Percentiles rank a stretch among this genome's conserved stretches.
Evolutionary conservation across 2,113 vertebrate species (phyloP).

Genomic region (Trochalopteron elliotii): DNA sequence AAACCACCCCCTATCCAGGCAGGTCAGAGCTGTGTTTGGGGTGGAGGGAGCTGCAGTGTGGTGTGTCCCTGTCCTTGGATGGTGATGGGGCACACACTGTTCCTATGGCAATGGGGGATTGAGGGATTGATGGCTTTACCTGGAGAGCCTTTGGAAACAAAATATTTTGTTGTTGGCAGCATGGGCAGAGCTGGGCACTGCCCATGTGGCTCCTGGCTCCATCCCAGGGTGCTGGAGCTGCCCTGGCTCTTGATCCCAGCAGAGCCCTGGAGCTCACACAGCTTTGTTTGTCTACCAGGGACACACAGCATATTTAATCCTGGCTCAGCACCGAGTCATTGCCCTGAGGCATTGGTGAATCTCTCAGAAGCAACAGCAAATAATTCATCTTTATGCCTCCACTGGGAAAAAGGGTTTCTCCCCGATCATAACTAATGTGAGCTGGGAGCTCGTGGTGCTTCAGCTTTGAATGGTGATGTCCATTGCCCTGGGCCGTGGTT

Average conservation of each 20-base stretch:
- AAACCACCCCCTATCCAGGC: neutral
- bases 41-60: fast-evolving
- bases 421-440: fast-evolving
- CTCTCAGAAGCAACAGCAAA: neutral
- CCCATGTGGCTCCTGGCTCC: fast-evolving
- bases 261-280: fast-evolving
- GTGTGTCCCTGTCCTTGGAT: neutral
- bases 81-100: neutral
- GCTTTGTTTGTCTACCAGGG: neutral
- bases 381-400: neutral
- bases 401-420: neutral
- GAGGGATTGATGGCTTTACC: neutral
- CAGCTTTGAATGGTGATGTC: neutral
- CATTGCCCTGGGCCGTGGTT: fast-evolving
- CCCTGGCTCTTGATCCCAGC: neutral
- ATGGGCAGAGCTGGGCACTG: fast-evolving
- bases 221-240: neutral
- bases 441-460: neutral
- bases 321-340: neutral
- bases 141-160: neutral
- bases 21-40: neutral
- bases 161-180: neutral
- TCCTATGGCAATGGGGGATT: neutral
- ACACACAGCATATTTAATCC: neutral
- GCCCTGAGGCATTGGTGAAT: neutral